Percentiles rank a stretch among this genome's conserved stretches.
These are phyloP conservation scores for Acanthoscelides obtectus DNA, from an alignment of 2,888 invertebrate species.

Conservation along the genomic window DNA sequence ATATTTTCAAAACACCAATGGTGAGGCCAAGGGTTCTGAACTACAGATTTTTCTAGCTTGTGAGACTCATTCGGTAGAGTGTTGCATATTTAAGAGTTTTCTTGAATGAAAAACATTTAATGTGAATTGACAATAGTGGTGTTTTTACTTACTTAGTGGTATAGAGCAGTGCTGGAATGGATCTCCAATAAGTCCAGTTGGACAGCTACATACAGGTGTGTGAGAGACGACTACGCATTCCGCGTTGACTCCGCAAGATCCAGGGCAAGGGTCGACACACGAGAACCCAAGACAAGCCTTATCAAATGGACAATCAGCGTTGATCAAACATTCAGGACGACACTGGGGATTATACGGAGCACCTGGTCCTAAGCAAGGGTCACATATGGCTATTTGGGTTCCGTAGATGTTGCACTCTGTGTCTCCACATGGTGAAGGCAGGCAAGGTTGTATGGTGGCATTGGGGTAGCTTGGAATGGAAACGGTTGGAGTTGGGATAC, in stretches of 20 bases:
- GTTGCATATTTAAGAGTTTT: no score
- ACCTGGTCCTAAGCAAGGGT: constrained; percentile 67
- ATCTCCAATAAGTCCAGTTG: constrained; percentile 65
- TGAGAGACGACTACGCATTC: constrained; percentile 67
- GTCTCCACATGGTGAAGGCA: constrained; percentile 72
- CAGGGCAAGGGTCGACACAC: constrained; percentile 75
- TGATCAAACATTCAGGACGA: constrained; percentile 76
- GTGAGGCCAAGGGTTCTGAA: no score
- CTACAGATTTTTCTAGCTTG: no score
- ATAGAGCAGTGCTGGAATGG: constrained; percentile 71
- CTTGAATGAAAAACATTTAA: no score
- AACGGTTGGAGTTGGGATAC: constrained; percentile 51
- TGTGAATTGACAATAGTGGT: no score
- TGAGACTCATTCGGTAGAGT: no score
- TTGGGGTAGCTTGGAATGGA: constrained; percentile 41
- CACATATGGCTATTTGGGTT: constrained; percentile 73
- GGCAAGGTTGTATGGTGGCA: constrained; percentile 60
- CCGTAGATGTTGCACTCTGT: constrained; percentile 67
- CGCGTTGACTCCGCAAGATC: constrained; percentile 73
- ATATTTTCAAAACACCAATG: no score
- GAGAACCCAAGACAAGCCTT: constrained; percentile 69
- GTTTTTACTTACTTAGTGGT: constrained; percentile 51
- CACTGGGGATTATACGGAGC: constrained; percentile 68
- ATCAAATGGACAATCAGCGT: constrained; percentile 74
- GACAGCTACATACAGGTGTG: constrained; percentile 69